These are phyloP conservation scores for Hybos culiciformis DNA, from an alignment of 2,888 invertebrate genomes.

Conservation along the genomic window DNA sequence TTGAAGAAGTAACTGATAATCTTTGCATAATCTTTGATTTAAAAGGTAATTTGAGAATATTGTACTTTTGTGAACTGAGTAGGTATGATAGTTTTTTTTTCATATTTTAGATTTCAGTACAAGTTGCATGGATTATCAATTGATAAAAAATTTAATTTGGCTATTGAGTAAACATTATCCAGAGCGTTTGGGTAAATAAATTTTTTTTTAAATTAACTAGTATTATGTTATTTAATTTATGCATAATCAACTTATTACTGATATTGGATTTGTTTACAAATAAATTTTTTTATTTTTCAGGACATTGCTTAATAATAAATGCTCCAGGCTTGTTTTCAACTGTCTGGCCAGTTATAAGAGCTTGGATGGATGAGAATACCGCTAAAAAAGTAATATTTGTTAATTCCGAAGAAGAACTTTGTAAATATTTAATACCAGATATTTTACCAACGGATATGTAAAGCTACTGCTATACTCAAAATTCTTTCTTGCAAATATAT, in stretches of 20 bases:
- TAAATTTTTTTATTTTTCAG: no score
- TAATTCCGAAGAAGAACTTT: constrained; percentile 52
- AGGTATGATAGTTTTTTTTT: no score
- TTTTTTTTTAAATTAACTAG: no score
- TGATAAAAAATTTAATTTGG: constrained; percentile 67
- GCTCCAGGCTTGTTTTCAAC: constrained; percentile 60
- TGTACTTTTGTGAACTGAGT: no score
- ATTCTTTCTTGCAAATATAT: no score
- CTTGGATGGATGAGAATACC: constrained; percentile 66
- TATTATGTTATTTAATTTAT: no score
- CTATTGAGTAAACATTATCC: constrained; percentile 63
- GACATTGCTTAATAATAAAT: constrained; percentile 61
- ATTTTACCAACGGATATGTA: constrained; percentile 57
- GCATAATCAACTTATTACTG: no score
- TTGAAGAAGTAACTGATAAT: constrained; percentile 66
- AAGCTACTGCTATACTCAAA: constrained; percentile 6
- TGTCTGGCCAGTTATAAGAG: constrained; percentile 63
- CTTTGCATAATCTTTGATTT: constrained; percentile 68
- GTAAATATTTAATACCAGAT: constrained; percentile 62
- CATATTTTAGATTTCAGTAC: constrained; percentile 54
- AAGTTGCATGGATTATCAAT: constrained; percentile 67
- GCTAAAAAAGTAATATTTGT: constrained; percentile 63
- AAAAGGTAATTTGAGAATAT: no score
- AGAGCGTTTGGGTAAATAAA: constrained; percentile 61
- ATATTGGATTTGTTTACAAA: no score